Percentiles rank a stretch among this genome's conserved stretches.
Evolutionary conservation across 2,888 invertebrate species (phyloP).

Genomic region (Papilio gigon): DNA sequence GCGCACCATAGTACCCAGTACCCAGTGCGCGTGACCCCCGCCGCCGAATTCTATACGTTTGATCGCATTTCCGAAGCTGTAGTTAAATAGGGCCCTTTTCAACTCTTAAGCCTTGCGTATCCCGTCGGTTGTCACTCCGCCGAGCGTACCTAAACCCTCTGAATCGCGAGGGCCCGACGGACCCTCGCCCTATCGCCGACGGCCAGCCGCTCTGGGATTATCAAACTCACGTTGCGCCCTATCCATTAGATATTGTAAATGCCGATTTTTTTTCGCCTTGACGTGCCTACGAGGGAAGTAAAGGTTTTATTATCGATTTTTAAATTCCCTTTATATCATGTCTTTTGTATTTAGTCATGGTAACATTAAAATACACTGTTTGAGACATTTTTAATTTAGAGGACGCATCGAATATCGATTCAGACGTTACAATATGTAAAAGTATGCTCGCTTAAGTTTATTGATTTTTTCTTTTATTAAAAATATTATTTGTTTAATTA

Average conservation of each 20-base stretch:
- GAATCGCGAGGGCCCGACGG: slow-evolving; percentile 58
- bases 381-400: too few relatives aligned
- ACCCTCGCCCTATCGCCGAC: slow-evolving; percentile 73
- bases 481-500: slow-evolving; percentile 21
- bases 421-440: too few relatives aligned
- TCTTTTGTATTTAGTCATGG: not conserved
- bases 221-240: slow-evolving; percentile 64
- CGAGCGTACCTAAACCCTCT: slow-evolving; percentile 58
- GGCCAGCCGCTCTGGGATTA: slow-evolving; percentile 70
- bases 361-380: not conserved
- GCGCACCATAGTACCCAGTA: slow-evolving; percentile 52
- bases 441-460: too few relatives aligned
- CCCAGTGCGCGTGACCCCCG: slow-evolving; percentile 51
- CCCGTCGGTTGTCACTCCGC: slow-evolving; percentile 53
- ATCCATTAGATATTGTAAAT: slow-evolving; percentile 36
- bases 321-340: not conserved
- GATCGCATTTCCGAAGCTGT: slow-evolving; percentile 27
- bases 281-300: slow-evolving; percentile 10
- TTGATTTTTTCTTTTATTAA: too few relatives aligned
- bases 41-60: slow-evolving; percentile 40
- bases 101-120: slow-evolving; percentile 55
- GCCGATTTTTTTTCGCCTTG: slow-evolving; percentile 44
- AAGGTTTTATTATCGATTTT: not conserved
- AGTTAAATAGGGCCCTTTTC: slow-evolving; percentile 9
- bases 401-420: too few relatives aligned